Evolutionary conservation across 92 coral and sea anemone species (phyloP).

Genomic region (Palythoa grandiflora): DNA sequence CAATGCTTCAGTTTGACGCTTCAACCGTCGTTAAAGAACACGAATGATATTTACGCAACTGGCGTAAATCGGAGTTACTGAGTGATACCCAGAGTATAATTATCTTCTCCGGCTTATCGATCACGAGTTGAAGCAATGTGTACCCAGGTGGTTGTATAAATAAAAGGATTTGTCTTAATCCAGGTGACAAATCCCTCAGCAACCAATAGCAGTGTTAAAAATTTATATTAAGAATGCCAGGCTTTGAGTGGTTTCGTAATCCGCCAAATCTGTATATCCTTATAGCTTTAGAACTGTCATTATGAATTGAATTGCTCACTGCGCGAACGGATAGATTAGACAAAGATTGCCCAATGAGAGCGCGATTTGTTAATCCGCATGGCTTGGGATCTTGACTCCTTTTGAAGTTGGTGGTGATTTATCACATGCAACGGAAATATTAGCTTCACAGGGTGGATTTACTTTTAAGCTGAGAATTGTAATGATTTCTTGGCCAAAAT

Average conservation of each 20-base stretch:
- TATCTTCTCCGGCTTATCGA: conserved; percentile 16
- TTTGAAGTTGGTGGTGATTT: background rate
- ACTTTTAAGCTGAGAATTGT: conserved; percentile 8
- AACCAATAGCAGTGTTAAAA: conserved; percentile 18
- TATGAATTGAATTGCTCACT: background rate
- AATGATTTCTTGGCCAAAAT: background rate
- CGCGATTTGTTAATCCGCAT: background rate
- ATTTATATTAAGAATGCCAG: background rate
- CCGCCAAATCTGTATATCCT: conserved; percentile 32
- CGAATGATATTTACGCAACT: no score
- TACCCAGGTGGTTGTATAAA: conserved; percentile 19
- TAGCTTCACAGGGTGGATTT: conserved; percentile 18
- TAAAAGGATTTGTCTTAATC: conserved; percentile 42
- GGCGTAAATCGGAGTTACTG: no score
- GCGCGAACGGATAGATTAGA: conserved; percentile 40
- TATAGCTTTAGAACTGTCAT: conserved; percentile 28
- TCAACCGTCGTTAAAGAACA: no score
- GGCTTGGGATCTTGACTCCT: conserved; percentile 11
- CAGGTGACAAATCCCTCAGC: conserved; percentile 27
- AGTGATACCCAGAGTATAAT: no score
- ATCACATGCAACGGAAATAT: conserved; percentile 21
- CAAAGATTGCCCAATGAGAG: background rate
- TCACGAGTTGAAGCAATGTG: background rate
- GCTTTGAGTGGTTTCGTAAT: conserved; percentile 23
- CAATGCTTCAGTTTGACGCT: background rate